Evolutionary conservation across 2,888 invertebrate species (phyloP).

Genomic region (Drosophila maculinotata): DNA sequence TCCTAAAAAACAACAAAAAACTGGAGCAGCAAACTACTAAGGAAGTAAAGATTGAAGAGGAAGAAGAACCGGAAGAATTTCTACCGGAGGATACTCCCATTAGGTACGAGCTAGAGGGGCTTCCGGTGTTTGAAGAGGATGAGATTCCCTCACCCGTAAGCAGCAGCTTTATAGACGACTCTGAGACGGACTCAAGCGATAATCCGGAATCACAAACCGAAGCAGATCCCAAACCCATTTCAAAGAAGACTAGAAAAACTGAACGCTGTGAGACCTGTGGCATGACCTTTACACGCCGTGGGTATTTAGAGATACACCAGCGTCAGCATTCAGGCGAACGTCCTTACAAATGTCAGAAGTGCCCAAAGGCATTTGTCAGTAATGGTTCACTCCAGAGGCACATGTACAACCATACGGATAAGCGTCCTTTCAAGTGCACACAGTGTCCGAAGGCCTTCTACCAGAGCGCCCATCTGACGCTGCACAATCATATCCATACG

Average conservation of each 20-base stretch:
- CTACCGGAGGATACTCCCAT: too few relatives aligned
- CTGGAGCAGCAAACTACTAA: too few relatives aligned
- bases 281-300: not conserved
- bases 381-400: not conserved
- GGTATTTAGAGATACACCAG: not conserved
- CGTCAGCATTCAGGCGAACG: slow-evolving; percentile 1
- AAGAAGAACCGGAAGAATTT: not conserved
- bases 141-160: not conserved
- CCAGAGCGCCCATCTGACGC: slow-evolving; percentile 1
- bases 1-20: too few relatives aligned
- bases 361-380: slow-evolving; percentile 1
- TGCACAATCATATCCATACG: slow-evolving; percentile 9
- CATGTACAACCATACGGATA: slow-evolving; percentile 5
- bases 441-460: slow-evolving; percentile 9
- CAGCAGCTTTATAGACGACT: not conserved
- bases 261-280: slow-evolving; percentile 15
- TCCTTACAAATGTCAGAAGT: slow-evolving; percentile 7
- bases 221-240: not conserved
- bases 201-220: not conserved
- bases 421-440: slow-evolving; percentile 6
- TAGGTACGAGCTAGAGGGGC: not conserved
- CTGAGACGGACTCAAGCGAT: not conserved
- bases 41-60: too few relatives aligned
- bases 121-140: not conserved
- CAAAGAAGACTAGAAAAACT: too few relatives aligned